These are phyloP conservation scores for Remorina albescens DNA, from an alignment of 2,797 vertebrate genomes.

Conservation along the genomic window DNA sequence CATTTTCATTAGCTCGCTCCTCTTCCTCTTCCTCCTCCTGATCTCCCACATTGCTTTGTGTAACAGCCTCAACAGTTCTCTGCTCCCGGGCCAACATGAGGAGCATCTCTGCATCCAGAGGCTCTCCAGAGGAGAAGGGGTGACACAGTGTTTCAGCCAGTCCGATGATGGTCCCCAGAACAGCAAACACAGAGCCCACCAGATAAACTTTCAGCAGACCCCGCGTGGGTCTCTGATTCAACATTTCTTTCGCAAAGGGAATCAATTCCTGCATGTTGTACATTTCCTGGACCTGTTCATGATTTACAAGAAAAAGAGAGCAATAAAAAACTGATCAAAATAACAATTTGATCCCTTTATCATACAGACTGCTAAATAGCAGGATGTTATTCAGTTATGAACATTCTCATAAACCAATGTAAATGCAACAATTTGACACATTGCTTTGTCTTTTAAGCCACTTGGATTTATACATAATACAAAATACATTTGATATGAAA, in stretches of 20 bases:
- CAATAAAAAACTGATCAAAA: neutral
- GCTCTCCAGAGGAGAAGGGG: conserved; percentile 80
- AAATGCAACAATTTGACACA: too few relatives aligned
- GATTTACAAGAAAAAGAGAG: neutral
- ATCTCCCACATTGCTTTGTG: conserved; percentile 5
- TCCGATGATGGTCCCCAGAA: conserved; percentile 86
- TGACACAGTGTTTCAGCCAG: conserved; percentile 87
- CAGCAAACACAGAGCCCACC: conserved; percentile 87
- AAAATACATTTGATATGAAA: neutral
- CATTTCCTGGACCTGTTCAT: conserved; percentile 69
- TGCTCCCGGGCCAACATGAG: conserved; percentile 28
- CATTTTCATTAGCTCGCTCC: neutral
- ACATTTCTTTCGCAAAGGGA: conserved; percentile 88
- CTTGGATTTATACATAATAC: neutral
- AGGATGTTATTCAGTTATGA: neutral
- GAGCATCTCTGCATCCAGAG: conserved; percentile 71
- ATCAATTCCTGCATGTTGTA: conserved; percentile 87
- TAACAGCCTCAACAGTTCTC: conserved; percentile 21
- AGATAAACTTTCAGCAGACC: conserved; percentile 89
- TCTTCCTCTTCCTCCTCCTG: conserved; percentile 55
- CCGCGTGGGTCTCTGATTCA: conserved; percentile 84
- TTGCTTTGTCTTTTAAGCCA: too few relatives aligned
- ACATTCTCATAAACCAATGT: neutral
- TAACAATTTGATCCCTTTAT: neutral
- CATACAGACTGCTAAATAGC: neutral